A percentile compares a stretch with the other conserved stretches of the same genome.
phyloP scores from a whole-genome alignment of 2,797 vertebrate species.

The Miichthys miiuy region DNA sequence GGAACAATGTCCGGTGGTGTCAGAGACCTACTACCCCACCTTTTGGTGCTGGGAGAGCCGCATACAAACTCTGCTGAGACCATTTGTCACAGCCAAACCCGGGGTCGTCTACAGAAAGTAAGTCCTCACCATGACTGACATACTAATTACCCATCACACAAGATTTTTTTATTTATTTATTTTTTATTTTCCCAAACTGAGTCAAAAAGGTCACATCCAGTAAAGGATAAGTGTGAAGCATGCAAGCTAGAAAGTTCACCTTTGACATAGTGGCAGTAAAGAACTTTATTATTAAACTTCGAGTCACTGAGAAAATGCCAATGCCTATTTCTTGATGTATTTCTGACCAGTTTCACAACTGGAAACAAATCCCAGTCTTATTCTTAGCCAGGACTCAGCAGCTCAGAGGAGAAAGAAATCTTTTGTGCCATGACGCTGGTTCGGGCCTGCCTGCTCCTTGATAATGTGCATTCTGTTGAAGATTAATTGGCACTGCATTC shows the following conservation, averaged over 20 bases:
- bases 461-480: slow-evolving; percentile 60
- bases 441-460: slow-evolving; percentile 25
- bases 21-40: slow-evolving; percentile 97
- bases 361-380: slow-evolving; percentile 65
- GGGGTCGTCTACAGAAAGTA: slow-evolving; percentile 95
- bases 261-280: neutral
- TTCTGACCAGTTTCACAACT: slow-evolving; percentile 66
- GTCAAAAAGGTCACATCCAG: neutral
- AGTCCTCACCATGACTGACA: slow-evolving; percentile 66
- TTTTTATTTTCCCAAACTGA: neutral
- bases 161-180: neutral
- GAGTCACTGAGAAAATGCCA: slow-evolving; percentile 23
- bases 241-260: neutral
- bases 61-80: slow-evolving; percentile 94
- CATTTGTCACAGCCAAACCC: slow-evolving; percentile 95
- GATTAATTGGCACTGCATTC: slow-evolving; percentile 68
- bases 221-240: neutral
- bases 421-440: slow-evolving; percentile 62
- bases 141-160: neutral
- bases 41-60: slow-evolving; percentile 99
- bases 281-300: slow-evolving; percentile 11
- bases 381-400: slow-evolving; percentile 61
- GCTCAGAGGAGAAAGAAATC: slow-evolving; percentile 67
- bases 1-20: slow-evolving; percentile 95
- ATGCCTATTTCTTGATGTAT: slow-evolving; percentile 35